phyloP scores from a whole-genome alignment of 2,888 invertebrate genomes.

The Scaptomyza reducta region DNA sequence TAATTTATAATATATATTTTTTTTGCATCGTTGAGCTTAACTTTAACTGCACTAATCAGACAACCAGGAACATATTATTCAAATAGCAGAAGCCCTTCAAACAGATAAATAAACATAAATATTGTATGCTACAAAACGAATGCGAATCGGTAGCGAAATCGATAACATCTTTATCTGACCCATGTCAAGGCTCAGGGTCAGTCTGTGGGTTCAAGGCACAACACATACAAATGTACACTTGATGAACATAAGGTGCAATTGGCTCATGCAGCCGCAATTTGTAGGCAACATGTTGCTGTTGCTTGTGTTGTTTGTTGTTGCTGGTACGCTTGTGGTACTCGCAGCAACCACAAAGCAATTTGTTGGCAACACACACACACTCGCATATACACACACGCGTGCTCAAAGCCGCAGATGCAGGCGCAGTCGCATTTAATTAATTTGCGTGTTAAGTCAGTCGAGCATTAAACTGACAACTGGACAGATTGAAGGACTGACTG shows the following conservation, averaged over 20 bases:
- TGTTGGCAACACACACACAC: constrained; percentile 46
- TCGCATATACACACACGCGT: constrained; percentile 19
- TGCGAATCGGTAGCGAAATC: constrained; percentile 21
- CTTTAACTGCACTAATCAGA: not conserved
- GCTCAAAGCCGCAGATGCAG: constrained; percentile 30
- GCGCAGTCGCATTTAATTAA: constrained; percentile 61
- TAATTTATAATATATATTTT: too few relatives aligned
- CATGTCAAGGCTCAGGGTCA: constrained; percentile 36
- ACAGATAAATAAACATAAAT: not conserved
- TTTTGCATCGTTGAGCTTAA: not conserved
- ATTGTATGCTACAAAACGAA: not conserved
- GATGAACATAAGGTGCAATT: constrained; percentile 28
- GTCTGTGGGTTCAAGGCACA: constrained; percentile 13
- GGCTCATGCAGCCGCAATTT: constrained; percentile 53
- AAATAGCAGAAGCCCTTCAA: not conserved
- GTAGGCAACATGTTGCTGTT: constrained; percentile 58
- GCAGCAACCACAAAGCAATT: constrained; percentile 54
- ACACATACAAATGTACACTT: constrained; percentile 6
- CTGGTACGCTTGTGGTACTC: constrained; percentile 11
- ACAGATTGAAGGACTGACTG: constrained; percentile 37
- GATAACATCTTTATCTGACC: constrained; percentile 14
- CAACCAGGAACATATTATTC: not conserved
- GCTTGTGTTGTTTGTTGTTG: constrained; percentile 26
- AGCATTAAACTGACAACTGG: constrained; percentile 56
- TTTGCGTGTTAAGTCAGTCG: constrained; percentile 63